Evolutionary conservation across 1,140 invertebrate genomes (phyloP).

Genomic region (Theocolax elegans): DNA sequence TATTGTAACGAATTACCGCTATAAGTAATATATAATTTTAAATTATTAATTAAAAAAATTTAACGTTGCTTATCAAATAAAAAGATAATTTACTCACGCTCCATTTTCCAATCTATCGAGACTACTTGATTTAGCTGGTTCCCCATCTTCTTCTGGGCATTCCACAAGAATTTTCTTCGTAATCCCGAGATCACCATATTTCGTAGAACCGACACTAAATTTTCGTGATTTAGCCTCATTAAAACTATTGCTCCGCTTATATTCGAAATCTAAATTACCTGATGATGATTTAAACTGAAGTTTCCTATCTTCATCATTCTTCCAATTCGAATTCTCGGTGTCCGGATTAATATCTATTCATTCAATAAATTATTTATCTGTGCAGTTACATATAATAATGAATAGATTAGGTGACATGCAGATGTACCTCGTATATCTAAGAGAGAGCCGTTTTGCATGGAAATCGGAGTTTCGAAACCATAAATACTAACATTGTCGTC

Average conservation of each 20-base stretch:
- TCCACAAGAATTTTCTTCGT: not conserved
- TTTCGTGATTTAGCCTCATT: not conserved
- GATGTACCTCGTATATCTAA: constrained; percentile 12
- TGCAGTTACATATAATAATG: not conserved
- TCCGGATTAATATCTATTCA: not conserved
- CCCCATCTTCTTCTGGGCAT: not conserved
- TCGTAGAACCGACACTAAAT: constrained; percentile 9
- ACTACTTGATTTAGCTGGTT: not conserved
- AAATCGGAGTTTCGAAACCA: not conserved
- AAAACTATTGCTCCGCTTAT: constrained; percentile 2
- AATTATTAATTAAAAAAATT: no score
- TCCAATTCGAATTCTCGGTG: not conserved
- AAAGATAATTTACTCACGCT: constrained; percentile 1
- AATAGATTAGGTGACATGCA: no score
- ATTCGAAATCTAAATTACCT: not conserved
- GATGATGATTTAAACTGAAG: not conserved
- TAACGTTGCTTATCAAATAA: no score
- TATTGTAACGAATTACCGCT: no score
- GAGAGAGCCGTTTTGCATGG: not conserved
- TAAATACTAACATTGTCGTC: constrained; percentile 40
- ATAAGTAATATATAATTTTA: no score
- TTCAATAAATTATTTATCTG: not conserved
- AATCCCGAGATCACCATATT: not conserved
- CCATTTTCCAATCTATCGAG: not conserved
- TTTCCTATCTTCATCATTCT: not conserved